Percentiles rank a stretch among this genome's conserved stretches.
Conservation (phyloP, 2,797 vertebrate species). For the Morelia viridis region DNA sequence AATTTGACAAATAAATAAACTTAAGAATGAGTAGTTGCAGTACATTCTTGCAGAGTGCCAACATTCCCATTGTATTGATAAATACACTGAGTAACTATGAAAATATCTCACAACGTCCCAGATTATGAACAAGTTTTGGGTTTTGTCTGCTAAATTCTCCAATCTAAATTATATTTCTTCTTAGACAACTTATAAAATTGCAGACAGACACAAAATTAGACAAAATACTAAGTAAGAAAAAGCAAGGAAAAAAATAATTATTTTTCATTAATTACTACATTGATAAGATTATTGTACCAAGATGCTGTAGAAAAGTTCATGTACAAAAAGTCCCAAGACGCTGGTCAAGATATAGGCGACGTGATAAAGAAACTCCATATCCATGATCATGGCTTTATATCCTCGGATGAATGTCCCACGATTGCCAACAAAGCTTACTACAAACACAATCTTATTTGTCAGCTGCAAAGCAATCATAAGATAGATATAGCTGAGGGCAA, state of each 20-base stretch:
- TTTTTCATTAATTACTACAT: slow-evolving; percentile 8
- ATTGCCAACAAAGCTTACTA: slow-evolving; percentile 97
- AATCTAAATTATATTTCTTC: slow-evolving; percentile 54
- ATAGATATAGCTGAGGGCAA: neutral
- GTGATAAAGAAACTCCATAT: slow-evolving; percentile 94
- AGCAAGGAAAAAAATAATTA: slow-evolving; percentile 33
- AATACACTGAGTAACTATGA: slow-evolving; percentile 31
- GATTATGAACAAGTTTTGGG: neutral
- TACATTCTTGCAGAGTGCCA: neutral
- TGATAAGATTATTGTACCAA: slow-evolving; percentile 75
- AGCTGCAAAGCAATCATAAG: slow-evolving; percentile 75
- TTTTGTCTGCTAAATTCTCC: neutral
- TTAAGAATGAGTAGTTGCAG: slow-evolving; percentile 12
- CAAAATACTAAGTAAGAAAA: slow-evolving; percentile 35
- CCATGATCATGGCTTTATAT: slow-evolving; percentile 96
- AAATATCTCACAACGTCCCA: slow-evolving; percentile 4
- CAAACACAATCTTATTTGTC: slow-evolving; percentile 94
- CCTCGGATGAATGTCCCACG: slow-evolving; percentile 97
- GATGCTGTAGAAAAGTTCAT: slow-evolving; percentile 97
- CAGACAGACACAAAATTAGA: slow-evolving; percentile 11
- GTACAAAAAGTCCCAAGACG: slow-evolving; percentile 89
- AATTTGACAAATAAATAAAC: neutral
- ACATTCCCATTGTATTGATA: slow-evolving; percentile 18
- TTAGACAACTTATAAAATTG: slow-evolving; percentile 56
- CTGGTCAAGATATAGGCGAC: slow-evolving; percentile 92